Evolutionary conservation across 2,888 invertebrate genomes (phyloP).

Genomic region (Neuroscelio doddi): DNA sequence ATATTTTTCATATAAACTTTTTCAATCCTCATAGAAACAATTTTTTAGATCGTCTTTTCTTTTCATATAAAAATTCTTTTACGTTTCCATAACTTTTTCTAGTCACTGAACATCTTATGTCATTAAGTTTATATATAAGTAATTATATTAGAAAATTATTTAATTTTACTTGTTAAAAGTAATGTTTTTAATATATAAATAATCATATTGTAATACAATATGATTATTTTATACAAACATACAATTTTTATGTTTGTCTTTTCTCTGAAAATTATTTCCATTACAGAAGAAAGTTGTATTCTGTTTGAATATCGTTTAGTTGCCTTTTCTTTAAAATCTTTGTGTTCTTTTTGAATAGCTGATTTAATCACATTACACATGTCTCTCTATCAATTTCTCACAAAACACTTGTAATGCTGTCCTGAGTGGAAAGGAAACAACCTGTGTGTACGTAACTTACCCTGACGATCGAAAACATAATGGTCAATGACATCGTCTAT

Average conservation of each 20-base stretch:
- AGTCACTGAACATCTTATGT: neutral
- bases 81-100: neutral
- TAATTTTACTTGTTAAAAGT: too few species aligned
- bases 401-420: neutral
- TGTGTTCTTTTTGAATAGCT: neutral
- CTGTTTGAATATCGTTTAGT: neutral
- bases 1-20: too few species aligned
- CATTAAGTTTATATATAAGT: too few species aligned
- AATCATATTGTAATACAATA: too few species aligned
- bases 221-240: too few species aligned
- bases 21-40: too few species aligned
- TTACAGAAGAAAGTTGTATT: too few species aligned
- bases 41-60: too few species aligned
- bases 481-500: slow-evolving; percentile 35
- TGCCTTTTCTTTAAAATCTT: neutral
- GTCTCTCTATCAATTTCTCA: slow-evolving; percentile 1
- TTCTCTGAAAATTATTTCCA: too few species aligned
- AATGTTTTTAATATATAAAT: too few species aligned
- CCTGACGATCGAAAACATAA: slow-evolving; percentile 24
- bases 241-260: too few species aligned
- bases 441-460: slow-evolving; percentile 21
- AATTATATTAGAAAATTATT: too few species aligned
- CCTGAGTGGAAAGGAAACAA: slow-evolving; percentile 7
- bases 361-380: neutral
- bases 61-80: neutral